These are phyloP conservation scores for Montipora capricornis DNA, from an alignment of 64 coral and sea anemone genomes.

Conservation along the genomic window DNA sequence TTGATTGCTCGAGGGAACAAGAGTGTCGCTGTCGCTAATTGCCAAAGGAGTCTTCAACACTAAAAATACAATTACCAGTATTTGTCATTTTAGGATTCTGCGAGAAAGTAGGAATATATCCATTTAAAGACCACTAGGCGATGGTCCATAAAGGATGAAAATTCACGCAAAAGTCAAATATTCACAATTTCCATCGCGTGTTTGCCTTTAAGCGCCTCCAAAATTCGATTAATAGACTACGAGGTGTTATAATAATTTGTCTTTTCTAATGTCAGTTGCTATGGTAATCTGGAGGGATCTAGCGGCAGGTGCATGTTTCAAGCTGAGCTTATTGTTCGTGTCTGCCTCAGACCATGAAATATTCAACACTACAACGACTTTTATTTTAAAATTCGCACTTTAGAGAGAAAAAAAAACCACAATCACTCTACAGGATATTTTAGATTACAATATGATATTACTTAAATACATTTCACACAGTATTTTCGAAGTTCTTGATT, in stretches of 20 bases:
- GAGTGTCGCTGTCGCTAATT: constrained; percentile 26
- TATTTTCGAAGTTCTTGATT: too few species aligned
- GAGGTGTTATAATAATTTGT: constrained; percentile 3
- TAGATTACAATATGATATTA: too few species aligned
- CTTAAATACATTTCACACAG: too few species aligned
- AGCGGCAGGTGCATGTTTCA: constrained; percentile 12
- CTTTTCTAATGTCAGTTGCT: constrained; percentile 3
- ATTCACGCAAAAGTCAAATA: too few species aligned
- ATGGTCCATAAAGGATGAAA: too few species aligned
- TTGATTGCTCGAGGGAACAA: not conserved
- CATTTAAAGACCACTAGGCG: too few species aligned
- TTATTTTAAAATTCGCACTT: not conserved
- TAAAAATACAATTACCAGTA: not conserved
- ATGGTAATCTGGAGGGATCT: not conserved
- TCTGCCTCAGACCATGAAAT: not conserved
- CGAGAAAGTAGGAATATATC: too few species aligned
- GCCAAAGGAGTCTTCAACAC: not conserved
- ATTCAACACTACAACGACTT: not conserved
- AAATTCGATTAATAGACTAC: not conserved
- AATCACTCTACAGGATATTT: not conserved
- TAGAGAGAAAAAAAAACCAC: not conserved
- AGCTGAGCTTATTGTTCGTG: not conserved
- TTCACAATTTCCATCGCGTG: not conserved
- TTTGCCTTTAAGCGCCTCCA: not conserved
- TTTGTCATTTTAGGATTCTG: not conserved